phyloP scores from a whole-genome alignment of 92 coral and sea anemone species.

The Bergia sp. region DNA sequence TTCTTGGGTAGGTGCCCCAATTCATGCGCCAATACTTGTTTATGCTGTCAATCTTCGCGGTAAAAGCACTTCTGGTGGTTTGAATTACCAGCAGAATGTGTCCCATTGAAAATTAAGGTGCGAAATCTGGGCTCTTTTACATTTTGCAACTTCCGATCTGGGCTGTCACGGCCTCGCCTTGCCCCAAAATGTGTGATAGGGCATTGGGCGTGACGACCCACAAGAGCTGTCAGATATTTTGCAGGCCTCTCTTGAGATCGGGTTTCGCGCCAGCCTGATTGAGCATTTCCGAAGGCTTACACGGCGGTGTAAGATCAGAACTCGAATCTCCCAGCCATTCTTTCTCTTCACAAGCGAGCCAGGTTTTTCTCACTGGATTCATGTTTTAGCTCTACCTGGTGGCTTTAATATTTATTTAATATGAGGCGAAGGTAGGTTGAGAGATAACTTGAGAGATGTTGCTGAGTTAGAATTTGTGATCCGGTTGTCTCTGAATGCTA shows the following conservation, averaged over 20 bases:
- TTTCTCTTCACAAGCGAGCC: constrained; percentile 26
- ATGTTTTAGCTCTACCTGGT: constrained; percentile 25
- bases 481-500: background rate
- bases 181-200: constrained; percentile 35
- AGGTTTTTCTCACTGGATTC: constrained; percentile 19
- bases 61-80: constrained; percentile 23
- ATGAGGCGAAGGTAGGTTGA: constrained; percentile 81
- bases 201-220: constrained; percentile 37
- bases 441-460: background rate
- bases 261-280: constrained; percentile 35
- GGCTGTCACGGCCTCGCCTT: constrained; percentile 32
- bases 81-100: background rate
- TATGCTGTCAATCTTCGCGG: constrained; percentile 19
- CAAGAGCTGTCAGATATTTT: constrained; percentile 39
- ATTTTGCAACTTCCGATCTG: constrained; percentile 37
- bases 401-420: constrained; percentile 52
- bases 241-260: constrained; percentile 38
- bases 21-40: constrained; percentile 3
- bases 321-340: constrained; percentile 14
- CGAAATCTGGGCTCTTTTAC: constrained; percentile 20
- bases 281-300: constrained; percentile 39
- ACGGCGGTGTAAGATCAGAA: constrained; percentile 22
- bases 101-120: background rate
- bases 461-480: background rate
- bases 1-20: background rate